A percentile compares a stretch with the other conserved stretches of the same genome.
Conservation (phyloP, 2,888 invertebrate species). For the Tanaodytes sp. region DNA sequence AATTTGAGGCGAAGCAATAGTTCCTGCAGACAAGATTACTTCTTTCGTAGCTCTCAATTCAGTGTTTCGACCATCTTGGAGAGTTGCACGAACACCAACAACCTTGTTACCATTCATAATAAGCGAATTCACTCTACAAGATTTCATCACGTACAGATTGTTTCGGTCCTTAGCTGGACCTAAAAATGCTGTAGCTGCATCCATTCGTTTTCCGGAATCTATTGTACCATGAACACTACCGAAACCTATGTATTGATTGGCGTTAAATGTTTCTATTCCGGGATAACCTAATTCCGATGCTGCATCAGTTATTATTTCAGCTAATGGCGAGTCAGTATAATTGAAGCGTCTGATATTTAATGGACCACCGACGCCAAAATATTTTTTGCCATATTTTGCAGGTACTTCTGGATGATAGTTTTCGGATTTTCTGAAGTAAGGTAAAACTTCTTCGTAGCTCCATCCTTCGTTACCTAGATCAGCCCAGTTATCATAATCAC, state of each 20-base stretch:
- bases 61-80: slow-evolving; percentile 64
- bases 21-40: slow-evolving; percentile 79
- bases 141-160: slow-evolving; percentile 77
- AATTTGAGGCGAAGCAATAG: slow-evolving; percentile 80
- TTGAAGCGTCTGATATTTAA: slow-evolving; percentile 72
- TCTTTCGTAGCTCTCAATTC: slow-evolving; percentile 75
- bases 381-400: slow-evolving; percentile 67
- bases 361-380: slow-evolving; percentile 73
- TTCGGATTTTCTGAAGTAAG: slow-evolving; percentile 64
- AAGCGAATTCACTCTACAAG: slow-evolving; percentile 76
- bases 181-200: slow-evolving; percentile 72
- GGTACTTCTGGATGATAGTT: slow-evolving; percentile 59
- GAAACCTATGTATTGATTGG: slow-evolving; percentile 73
- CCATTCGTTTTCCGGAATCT: slow-evolving; percentile 70
- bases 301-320: slow-evolving; percentile 72
- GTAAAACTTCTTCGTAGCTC: slow-evolving; percentile 74
- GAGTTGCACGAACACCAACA: slow-evolving; percentile 71
- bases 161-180: slow-evolving; percentile 73
- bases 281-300: slow-evolving; percentile 74
- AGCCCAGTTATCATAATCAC: slow-evolving; percentile 80
- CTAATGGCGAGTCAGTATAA: slow-evolving; percentile 64
- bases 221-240: slow-evolving; percentile 73
- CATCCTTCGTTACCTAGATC: slow-evolving; percentile 78
- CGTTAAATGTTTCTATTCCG: slow-evolving; percentile 69
- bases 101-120: slow-evolving; percentile 74